phyloP scores from a whole-genome alignment of 2,888 invertebrate genomes.

The Bhutanitis thaidina region DNA sequence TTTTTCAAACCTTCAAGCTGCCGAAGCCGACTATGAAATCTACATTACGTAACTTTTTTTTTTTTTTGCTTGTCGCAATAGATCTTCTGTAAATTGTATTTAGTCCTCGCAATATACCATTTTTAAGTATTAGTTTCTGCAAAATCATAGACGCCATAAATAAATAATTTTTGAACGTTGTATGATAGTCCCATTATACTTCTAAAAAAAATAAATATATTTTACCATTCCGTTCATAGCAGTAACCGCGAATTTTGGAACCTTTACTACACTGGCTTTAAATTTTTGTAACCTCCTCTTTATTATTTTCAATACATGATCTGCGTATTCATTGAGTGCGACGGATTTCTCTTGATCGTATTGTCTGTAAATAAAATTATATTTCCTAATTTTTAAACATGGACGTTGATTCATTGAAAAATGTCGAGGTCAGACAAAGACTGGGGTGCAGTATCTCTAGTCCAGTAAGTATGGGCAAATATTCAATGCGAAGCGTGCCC shows the following conservation, averaged over 20 bases:
- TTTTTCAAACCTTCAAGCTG: conserved; percentile 45
- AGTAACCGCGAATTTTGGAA: conserved; percentile 29
- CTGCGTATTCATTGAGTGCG: conserved; percentile 41
- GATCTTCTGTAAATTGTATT: conserved; percentile 54
- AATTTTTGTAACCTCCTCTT: conserved; percentile 32
- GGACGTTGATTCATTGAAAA: too few species aligned
- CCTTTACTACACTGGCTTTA: conserved; percentile 24
- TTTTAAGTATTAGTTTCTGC: conserved; percentile 39
- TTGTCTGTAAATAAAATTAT: conserved; percentile 34
- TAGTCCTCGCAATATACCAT: conserved; percentile 48
- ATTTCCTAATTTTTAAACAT: too few species aligned
- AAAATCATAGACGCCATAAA: too few species aligned
- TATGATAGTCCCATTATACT: too few species aligned
- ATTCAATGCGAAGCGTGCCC: too few species aligned
- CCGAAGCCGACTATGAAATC: conserved; percentile 53
- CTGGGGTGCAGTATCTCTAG: too few species aligned
- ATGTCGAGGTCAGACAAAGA: too few species aligned
- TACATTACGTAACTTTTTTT: conserved; percentile 32
- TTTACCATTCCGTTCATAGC: conserved; percentile 28
- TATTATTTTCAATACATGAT: conserved; percentile 35
- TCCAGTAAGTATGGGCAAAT: too few species aligned
- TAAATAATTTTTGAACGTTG: too few species aligned
- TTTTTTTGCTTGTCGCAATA: conserved; percentile 39
- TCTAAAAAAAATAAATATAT: neutral
- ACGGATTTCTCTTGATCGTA: conserved; percentile 46